Percentiles rank a stretch among this genome's conserved stretches.
Evolutionary conservation across 2,113 vertebrate species (phyloP).

Genomic region (Arenaria interpres): DNA sequence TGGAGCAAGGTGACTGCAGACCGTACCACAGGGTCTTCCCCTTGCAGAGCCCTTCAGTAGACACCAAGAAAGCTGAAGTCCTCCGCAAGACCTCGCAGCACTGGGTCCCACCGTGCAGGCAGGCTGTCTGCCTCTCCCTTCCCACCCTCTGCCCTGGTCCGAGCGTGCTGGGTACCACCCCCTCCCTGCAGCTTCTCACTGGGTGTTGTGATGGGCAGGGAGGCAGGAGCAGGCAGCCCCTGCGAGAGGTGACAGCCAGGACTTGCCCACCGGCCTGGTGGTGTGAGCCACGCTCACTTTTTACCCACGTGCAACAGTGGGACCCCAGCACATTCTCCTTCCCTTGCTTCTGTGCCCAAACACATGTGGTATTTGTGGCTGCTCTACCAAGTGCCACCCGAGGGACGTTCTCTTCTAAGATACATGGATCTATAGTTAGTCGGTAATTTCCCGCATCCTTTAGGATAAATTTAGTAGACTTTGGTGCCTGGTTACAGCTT

Average conservation of each 20-base stretch:
- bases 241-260: accelerated
- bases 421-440: slow-evolving; percentile 72
- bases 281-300: background rate
- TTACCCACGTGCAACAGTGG: background rate
- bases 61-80: background rate
- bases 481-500: slow-evolving; percentile 77
- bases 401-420: slow-evolving; percentile 70
- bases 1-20: accelerated
- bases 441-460: slow-evolving; percentile 70
- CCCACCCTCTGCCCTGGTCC: background rate
- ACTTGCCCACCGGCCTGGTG: background rate
- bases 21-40: background rate
- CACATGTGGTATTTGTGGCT: slow-evolving; percentile 42
- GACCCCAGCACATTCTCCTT: background rate
- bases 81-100: background rate
- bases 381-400: slow-evolving; percentile 52
- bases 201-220: accelerated
- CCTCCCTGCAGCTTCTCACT: background rate
- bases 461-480: slow-evolving; percentile 81
- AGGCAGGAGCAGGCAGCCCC: background rate
- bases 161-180: background rate
- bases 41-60: background rate
- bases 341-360: background rate
- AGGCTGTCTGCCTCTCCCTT: background rate
- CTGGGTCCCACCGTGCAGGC: background rate